Conservation (phyloP, 2,888 invertebrate species). For the Pseudococcus jackbeardsleyi region DNA sequence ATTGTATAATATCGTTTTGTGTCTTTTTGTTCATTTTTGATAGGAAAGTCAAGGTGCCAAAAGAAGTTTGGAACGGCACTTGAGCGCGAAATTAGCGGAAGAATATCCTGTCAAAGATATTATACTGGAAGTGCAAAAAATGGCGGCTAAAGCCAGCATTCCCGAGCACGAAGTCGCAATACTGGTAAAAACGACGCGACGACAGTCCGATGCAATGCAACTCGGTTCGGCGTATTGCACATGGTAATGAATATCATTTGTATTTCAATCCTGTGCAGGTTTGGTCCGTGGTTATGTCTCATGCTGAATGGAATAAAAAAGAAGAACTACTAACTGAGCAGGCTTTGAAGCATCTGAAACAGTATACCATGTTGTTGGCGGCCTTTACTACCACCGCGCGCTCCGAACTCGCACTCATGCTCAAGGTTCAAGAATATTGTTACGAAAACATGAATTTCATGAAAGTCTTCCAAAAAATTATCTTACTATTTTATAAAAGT, state of each 20-base stretch:
- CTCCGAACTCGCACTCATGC: slow-evolving; percentile 88
- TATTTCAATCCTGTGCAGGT: slow-evolving; percentile 74
- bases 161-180: slow-evolving; percentile 92
- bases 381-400: slow-evolving; percentile 89
- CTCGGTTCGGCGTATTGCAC: background rate
- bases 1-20: background rate
- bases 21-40: background rate
- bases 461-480: slow-evolving; percentile 98
- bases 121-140: slow-evolving; percentile 87
- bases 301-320: slow-evolving; percentile 98
- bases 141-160: slow-evolving; percentile 85
- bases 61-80: slow-evolving; percentile 80
- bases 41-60: slow-evolving; percentile 83
- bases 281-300: slow-evolving; percentile 95
- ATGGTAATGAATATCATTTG: background rate
- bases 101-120: slow-evolving; percentile 89
- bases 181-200: slow-evolving; percentile 76
- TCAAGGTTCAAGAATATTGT: slow-evolving; percentile 97
- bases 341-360: slow-evolving; percentile 89
- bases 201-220: background rate
- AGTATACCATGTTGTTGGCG: slow-evolving; percentile 87
- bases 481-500: slow-evolving; percentile 96
- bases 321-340: slow-evolving; percentile 97
- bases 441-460: slow-evolving; percentile 99
- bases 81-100: slow-evolving; percentile 89